Base-by-base conservation (phyloP, 2,113 vertebrate species). In the Mystacornis crossleyi region DNA sequence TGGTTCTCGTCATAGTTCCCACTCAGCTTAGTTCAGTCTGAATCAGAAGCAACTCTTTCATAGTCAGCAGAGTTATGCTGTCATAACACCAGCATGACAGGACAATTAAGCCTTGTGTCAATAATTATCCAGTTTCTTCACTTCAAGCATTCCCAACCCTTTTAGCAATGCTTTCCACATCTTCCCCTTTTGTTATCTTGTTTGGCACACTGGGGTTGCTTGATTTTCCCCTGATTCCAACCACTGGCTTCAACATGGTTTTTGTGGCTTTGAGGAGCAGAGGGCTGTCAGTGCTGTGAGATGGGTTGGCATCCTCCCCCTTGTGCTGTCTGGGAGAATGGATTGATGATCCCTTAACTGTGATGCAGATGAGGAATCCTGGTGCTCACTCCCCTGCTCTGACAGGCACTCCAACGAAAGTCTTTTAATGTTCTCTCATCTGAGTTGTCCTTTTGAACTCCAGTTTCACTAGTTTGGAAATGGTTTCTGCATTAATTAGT, bases 41-140 rank as follows among this genome's bases (percentile, higher is more conserved):
- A 96, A 94, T 96, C 95, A 96, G 95, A 96, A 88, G 42, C 71
- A 93, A 79, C 73, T 91, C 78, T 57, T 91, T 51, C 71, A 65
- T 5, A 90, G 90, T 97, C 95, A 96, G 90, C 93, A 96, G 60
- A 87, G 67, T 91, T 90, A 55, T 7, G 31, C 81, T 91, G 43
- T 81, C 67, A 23, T 47, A 90, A 90, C 95, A 91, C 81, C 81
- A 60, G 87, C 51, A 31, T 40, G 74, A 74, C 95, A 86, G 79
- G 92, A 88, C 74, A 86, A 73, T 93, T 93, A 92, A 55, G 87
- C 53, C 55, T 80, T 86, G 58, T 48, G 64, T 80, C 1, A 34
- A 81, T 86, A 73, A 91, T 93, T 83, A 95, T 48, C 87, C 14
- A 4, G n/a, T 95, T 96, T 95, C 82, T 91, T 93, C 60, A 70